A percentile compares a stretch with the other conserved stretches of the same genome.
Conservation (phyloP, 2,888 invertebrate species). For the Isotomurus palustris region DNA sequence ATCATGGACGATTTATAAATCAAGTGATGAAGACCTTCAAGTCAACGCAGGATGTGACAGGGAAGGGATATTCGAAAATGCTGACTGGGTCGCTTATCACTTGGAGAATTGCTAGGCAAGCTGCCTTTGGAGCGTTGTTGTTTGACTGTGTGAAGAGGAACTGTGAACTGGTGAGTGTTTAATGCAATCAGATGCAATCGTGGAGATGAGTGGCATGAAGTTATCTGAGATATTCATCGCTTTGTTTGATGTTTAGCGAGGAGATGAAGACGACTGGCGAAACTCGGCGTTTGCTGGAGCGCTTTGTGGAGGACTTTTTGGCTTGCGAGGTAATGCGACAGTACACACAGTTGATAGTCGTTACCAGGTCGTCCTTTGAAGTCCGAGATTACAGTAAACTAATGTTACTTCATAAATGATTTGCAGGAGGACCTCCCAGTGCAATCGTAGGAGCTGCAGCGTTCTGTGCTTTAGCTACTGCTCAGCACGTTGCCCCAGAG, state of each 20-base stretch:
- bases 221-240: background rate
- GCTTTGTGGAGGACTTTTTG: constrained; percentile 14
- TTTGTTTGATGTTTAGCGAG: background rate
- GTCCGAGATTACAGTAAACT: too few relatives aligned
- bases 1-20: background rate
- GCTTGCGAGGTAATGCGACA: constrained; percentile 15
- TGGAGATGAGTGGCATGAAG: too few relatives aligned
- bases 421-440: constrained; percentile 14
- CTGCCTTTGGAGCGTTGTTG: constrained; percentile 10
- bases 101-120: constrained; percentile 9
- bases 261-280: constrained; percentile 3
- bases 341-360: background rate
- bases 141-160: constrained; percentile 23
- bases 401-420: background rate
- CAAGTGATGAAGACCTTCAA: background rate
- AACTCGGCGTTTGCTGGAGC: constrained; percentile 17
- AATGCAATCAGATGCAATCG: background rate
- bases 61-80: background rate
- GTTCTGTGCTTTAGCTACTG: background rate
- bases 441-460: constrained; percentile 6
- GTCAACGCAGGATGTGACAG: background rate
- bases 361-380: too few relatives aligned
- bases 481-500: too few relatives aligned
- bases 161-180: constrained; percentile 12
- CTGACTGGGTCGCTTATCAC: background rate